Conservation (phyloP, 2,113 vertebrate genomes). For the Aegotheles bennettii region DNA sequence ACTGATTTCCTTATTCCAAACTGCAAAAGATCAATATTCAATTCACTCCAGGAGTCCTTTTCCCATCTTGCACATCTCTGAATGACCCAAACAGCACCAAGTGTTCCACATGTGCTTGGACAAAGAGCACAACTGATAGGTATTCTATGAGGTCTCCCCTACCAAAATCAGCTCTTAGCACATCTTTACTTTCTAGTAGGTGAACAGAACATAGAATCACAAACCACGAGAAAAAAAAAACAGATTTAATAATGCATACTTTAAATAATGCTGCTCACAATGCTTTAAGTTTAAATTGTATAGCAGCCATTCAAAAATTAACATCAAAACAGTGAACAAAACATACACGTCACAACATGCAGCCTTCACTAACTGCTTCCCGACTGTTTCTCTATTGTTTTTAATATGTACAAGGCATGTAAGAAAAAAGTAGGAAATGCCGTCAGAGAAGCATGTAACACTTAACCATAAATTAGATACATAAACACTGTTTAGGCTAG, state of each 20-base stretch:
- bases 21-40: not conserved
- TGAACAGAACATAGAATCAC: not conserved
- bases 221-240: not conserved
- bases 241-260: not conserved
- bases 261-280: not conserved
- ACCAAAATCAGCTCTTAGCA: not conserved
- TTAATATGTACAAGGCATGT: not conserved
- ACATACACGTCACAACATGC: fast-evolving
- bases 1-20: not conserved
- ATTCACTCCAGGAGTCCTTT: not conserved
- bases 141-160: not conserved
- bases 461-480: not conserved
- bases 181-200: not conserved
- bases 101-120: not conserved
- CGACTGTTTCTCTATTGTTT: not conserved
- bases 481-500: not conserved
- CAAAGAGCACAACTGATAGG: not conserved
- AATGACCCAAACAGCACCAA: not conserved
- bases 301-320: not conserved
- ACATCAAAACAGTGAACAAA: not conserved
- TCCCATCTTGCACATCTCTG: not conserved
- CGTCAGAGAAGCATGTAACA: not conserved
- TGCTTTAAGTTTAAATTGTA: not conserved
- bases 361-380: not conserved
- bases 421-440: not conserved